Base-by-base conservation (phyloP, 1,140 invertebrate species). In the Polypedilum vanderplanki region DNA sequence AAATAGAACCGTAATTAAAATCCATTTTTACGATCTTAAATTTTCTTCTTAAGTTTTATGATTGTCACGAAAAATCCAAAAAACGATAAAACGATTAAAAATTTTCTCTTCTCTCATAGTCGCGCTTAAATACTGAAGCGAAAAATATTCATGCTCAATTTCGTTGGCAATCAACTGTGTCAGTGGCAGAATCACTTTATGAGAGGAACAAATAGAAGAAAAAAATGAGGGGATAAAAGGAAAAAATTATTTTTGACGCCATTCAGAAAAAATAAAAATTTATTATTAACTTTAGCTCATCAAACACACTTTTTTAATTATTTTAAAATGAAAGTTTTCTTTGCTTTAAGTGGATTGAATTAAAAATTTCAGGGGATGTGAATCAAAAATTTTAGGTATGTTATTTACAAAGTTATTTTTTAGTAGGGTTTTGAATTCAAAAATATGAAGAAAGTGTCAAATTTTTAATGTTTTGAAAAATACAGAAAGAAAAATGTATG, bases 71-170 rank as follows among this genome's bases (percentile, higher is more conserved):
- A 57, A 57, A 57, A 12, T 15, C 46, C 7, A 57, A 57, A 57
- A 57, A 57, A 57, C 46, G 46, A 57, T 57, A 57, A 57, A 57
- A 57, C 46, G 46, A 57, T 57, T 57, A 57, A 57, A 57, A 57
- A 57, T 57, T 33, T 33, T 33, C 24, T 33, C 24, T 33, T 33
- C 24, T 33, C 24, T 33, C 24, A 5, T 1, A 33, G 24, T 33
- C 24, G 24, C 5, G 24, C 5, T 33, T n/a, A 57, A 57, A 57
- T 15, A 15, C 15, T n/a, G 65, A 70, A 17, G 20, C 65, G 65
- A 70, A 70, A 70, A 70, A 70, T 70, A 70, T 70, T 70, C 65
- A 70, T 70, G 65, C 65, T 70, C 65, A 70, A 70, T 70, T 70
- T 70, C 65, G 20, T 70, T 70, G 17, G 65, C 20, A 70, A 70